Evolutionary conservation across 2,797 vertebrate species (phyloP).

Genomic region (Danio kyathit): DNA sequence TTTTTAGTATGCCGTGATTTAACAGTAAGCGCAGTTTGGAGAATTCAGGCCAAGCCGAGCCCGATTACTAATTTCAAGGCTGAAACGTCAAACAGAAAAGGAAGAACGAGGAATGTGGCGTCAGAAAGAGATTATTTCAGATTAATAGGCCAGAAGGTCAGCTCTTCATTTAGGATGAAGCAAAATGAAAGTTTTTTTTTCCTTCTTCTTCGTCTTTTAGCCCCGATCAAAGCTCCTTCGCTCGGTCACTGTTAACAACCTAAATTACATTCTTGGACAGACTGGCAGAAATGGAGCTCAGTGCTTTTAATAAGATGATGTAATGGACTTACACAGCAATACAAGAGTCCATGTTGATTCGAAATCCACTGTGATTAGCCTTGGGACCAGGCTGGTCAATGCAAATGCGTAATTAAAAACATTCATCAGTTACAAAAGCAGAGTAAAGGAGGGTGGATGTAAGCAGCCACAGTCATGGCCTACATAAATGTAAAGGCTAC

Average conservation of each 20-base stretch:
- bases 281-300: conserved; percentile 24
- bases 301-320: conserved; percentile 11
- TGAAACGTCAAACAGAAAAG: neutral
- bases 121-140: conserved; percentile 49
- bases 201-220: neutral
- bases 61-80: conserved; percentile 33
- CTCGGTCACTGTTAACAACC: neutral
- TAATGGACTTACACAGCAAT: conserved; percentile 32
- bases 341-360: conserved; percentile 1
- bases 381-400: conserved; percentile 10
- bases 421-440: conserved; percentile 8
- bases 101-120: conserved; percentile 14
- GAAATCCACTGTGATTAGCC: conserved; percentile 13
- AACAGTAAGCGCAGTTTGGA: conserved; percentile 3
- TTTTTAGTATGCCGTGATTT: conserved; percentile 52
- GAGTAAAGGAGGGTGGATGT: conserved; percentile 2
- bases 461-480: neutral
- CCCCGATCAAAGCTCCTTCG: neutral
- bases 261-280: conserved; percentile 31
- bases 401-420: neutral
- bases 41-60: conserved; percentile 47
- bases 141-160: conserved; percentile 37
- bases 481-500: neutral
- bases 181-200: conserved; percentile 27
- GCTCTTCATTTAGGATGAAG: conserved; percentile 37